These are phyloP conservation scores for Stenoptilia bipunctidactyla DNA, from an alignment of 2,888 invertebrate species.

Conservation along the genomic window DNA sequence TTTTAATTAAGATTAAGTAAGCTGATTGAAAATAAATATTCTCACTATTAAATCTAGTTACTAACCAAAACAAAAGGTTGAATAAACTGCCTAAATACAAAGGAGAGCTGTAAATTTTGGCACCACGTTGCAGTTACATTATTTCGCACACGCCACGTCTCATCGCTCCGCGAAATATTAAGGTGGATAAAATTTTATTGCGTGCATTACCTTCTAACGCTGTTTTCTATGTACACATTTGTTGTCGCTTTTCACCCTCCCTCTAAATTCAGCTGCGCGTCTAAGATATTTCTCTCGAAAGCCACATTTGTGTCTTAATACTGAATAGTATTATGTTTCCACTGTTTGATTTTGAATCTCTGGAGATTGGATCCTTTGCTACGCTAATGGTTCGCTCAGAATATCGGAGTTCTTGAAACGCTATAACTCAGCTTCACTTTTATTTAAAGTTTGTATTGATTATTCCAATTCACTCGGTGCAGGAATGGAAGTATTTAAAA, in stretches of 20 bases:
- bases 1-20: conserved; percentile 13
- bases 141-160: conserved; percentile 62
- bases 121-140: conserved; percentile 40
- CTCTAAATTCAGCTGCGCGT: conserved; percentile 28
- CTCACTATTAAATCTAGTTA: too few relatives aligned
- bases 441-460: conserved; percentile 42
- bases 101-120: conserved; percentile 39
- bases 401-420: conserved; percentile 43
- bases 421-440: conserved; percentile 28
- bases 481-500: conserved; percentile 28
- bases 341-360: conserved; percentile 63
- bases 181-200: conserved; percentile 69
- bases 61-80: too few relatives aligned
- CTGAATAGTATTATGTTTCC: conserved; percentile 57
- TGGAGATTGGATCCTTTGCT: conserved; percentile 45
- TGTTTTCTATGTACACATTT: conserved; percentile 57
- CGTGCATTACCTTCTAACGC: conserved; percentile 54
- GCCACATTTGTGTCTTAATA: conserved; percentile 64
- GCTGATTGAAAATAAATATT: background rate
- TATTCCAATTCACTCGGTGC: conserved; percentile 23
- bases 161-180: conserved; percentile 64
- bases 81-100: too few relatives aligned
- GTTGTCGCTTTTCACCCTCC: conserved; percentile 38
- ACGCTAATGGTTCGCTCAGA: conserved; percentile 41
- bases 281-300: conserved; percentile 54